These are phyloP conservation scores for Lapara coniferarum DNA, from an alignment of 2,888 invertebrate genomes.

Conservation along the genomic window DNA sequence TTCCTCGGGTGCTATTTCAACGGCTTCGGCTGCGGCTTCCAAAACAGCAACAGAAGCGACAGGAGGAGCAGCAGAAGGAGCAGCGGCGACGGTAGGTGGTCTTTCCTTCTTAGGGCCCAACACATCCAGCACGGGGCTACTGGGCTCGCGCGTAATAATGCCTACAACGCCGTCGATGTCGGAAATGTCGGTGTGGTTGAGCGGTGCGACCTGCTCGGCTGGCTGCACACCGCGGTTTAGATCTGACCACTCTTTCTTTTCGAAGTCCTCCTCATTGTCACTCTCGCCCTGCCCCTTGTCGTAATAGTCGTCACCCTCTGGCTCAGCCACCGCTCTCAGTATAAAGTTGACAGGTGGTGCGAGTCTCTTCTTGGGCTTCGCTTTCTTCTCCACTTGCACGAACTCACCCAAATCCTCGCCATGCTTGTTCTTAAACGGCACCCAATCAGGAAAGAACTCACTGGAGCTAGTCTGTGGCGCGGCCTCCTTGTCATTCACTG, in stretches of 20 bases:
- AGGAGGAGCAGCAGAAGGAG: background rate
- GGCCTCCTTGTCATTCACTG: conserved; percentile 63
- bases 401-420: conserved; percentile 71
- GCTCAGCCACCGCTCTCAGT: conserved; percentile 63
- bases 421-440: conserved; percentile 75
- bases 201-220: conserved; percentile 22
- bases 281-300: conserved; percentile 66
- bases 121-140: conserved; percentile 45
- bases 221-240: conserved; percentile 48
- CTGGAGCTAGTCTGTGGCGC: conserved; percentile 56
- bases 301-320: conserved; percentile 63
- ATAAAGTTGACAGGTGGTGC: conserved; percentile 68
- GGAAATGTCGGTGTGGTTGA: conserved; percentile 54
- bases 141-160: conserved; percentile 56
- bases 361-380: conserved; percentile 70
- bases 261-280: conserved; percentile 67
- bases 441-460: conserved; percentile 75
- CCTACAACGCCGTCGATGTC: conserved; percentile 71
- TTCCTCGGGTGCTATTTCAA: conserved; percentile 31
- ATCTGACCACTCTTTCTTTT: conserved; percentile 75
- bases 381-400: conserved; percentile 53
- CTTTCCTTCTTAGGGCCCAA: background rate
- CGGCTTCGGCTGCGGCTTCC: conserved; percentile 26
- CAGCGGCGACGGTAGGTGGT: background rate
- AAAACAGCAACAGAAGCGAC: background rate